phyloP scores from a whole-genome alignment of 1,140 invertebrate genomes.

The Penaeus chinensis region DNA sequence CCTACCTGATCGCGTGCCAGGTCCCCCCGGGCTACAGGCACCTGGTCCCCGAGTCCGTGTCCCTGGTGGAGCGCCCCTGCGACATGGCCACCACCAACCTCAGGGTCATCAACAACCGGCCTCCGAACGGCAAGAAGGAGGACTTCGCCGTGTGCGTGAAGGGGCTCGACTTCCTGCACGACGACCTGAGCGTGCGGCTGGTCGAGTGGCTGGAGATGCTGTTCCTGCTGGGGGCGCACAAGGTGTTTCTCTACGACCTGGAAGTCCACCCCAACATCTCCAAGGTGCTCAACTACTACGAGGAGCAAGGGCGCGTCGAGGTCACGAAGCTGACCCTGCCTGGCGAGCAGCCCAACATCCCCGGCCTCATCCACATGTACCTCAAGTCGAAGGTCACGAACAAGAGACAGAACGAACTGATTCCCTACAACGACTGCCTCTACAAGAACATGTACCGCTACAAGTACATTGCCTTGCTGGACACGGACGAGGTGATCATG shows the following conservation, averaged over 20 bases:
- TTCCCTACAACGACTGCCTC: constrained; percentile 96
- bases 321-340: constrained; percentile 89
- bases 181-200: constrained; percentile 88
- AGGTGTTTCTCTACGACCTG: constrained; percentile 92
- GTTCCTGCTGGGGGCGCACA: constrained; percentile 87
- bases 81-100: constrained; percentile 88
- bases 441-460: constrained; percentile 93
- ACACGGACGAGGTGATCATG: constrained; percentile 96
- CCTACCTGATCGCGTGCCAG: constrained; percentile 89
- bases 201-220: constrained; percentile 96
- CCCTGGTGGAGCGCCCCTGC: constrained; percentile 85
- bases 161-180: constrained; percentile 90
- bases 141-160: constrained; percentile 96
- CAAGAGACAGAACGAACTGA: constrained; percentile 94
- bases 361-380: constrained; percentile 88
- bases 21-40: constrained; percentile 71
- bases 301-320: constrained; percentile 79
- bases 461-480: constrained; percentile 88
- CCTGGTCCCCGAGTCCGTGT: constrained; percentile 84
- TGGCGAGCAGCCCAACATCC: constrained; percentile 90
- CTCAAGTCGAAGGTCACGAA: constrained; percentile 84
- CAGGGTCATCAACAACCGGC: constrained; percentile 83
- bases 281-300: constrained; percentile 87
- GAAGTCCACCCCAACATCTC: constrained; percentile 91
- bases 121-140: constrained; percentile 73